phyloP scores from a whole-genome alignment of 1,140 invertebrate genomes.

The Aphis craccivora region DNA sequence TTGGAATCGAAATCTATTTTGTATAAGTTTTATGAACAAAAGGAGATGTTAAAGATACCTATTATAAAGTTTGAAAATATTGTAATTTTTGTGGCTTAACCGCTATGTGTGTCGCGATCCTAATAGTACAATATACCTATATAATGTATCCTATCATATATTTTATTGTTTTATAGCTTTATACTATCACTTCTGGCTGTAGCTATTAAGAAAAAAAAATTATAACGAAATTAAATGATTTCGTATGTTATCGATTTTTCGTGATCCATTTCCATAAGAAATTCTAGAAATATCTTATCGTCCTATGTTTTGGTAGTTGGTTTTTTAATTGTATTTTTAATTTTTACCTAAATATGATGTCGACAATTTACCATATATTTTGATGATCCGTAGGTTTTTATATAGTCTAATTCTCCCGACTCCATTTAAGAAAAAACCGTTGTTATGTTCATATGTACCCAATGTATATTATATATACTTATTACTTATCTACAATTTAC shows the following conservation, averaged over 20 bases:
- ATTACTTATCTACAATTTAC: background rate
- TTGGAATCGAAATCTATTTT: background rate
- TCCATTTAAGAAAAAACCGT: background rate
- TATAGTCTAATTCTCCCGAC: background rate
- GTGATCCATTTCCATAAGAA: background rate
- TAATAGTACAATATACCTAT: background rate
- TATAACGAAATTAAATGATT: background rate
- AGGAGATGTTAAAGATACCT: background rate
- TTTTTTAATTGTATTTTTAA: background rate
- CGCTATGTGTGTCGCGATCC: no score
- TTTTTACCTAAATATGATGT: no score
- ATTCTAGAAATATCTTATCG: background rate
- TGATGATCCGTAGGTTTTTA: background rate
- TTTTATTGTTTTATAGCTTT: background rate
- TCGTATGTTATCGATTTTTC: background rate
- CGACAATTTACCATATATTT: background rate
- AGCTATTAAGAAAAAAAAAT: background rate
- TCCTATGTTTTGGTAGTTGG: background rate
- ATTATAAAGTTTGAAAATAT: background rate
- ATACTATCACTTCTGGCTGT: background rate
- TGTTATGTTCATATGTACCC: background rate
- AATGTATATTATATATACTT: no score
- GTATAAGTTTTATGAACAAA: background rate
- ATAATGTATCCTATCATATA: no score
- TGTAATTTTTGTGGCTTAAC: background rate